A percentile compares a stretch with the other conserved stretches of the same genome.
phyloP scores from a whole-genome alignment of 2,113 vertebrate genomes.

The Cyanistes caeruleus region DNA sequence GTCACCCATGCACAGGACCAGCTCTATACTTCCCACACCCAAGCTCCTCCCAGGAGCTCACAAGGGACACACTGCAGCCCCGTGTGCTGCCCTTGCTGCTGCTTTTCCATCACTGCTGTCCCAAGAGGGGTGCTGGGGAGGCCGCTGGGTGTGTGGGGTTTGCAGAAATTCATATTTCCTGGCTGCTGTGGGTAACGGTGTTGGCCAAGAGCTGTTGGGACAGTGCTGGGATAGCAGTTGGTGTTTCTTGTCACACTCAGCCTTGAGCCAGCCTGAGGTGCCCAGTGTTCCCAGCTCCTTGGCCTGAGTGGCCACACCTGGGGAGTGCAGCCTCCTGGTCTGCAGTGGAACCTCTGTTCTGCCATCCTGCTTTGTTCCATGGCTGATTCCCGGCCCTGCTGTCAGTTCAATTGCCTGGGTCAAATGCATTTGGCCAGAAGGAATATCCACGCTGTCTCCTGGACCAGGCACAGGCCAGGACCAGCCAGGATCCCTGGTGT shows the following conservation, averaged over 20 bases:
- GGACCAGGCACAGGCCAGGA: accelerated
- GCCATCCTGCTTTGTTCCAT: accelerated
- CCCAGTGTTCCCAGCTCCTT: not conserved
- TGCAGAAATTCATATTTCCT: not conserved
- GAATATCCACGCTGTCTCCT: accelerated
- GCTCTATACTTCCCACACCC: not conserved
- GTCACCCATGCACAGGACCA: accelerated
- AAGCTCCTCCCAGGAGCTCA: not conserved
- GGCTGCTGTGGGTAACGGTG: accelerated
- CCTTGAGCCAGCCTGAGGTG: not conserved
- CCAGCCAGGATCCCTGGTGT: accelerated
- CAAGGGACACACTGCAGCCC: not conserved
- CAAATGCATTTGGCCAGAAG: accelerated
- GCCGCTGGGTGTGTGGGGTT: not conserved
- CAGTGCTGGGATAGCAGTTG: accelerated
- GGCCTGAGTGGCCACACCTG: accelerated
- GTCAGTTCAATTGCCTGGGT: accelerated
- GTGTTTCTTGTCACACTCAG: accelerated
- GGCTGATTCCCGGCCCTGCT: accelerated
- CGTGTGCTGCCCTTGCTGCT: not conserved
- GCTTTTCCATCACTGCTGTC: not conserved
- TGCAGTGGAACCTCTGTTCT: accelerated
- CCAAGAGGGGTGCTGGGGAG: accelerated
- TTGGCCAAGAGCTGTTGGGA: not conserved
- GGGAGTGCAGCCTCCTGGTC: accelerated